Conservation (phyloP, 2,797 vertebrate species). For the Hafferia zeledoni region DNA sequence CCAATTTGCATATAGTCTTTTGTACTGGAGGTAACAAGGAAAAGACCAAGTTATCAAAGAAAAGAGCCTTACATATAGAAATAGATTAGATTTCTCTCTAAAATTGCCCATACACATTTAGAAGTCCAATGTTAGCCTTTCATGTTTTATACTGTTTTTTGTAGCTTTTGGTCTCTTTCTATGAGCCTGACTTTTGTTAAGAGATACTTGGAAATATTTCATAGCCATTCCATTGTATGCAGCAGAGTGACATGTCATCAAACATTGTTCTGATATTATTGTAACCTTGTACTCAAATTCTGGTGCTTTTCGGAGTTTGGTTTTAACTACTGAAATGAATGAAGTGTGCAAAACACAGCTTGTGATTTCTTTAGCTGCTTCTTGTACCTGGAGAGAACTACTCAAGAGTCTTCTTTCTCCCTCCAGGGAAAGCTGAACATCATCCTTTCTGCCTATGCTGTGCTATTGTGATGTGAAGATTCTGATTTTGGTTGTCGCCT, state of each 20-base stretch:
- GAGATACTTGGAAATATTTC: not conserved
- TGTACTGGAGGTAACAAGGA: not conserved
- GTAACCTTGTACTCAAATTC: not conserved
- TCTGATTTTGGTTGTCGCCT: not conserved
- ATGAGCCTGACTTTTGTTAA: not conserved
- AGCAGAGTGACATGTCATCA: not conserved
- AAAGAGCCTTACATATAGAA: not conserved
- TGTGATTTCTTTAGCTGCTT: not conserved
- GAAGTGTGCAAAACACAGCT: not conserved
- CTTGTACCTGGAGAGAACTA: not conserved
- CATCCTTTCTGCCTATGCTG: not conserved
- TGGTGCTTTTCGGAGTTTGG: not conserved
- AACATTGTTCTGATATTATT: not conserved
- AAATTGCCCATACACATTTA: accelerated
- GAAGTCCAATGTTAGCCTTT: not conserved
- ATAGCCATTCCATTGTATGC: not conserved
- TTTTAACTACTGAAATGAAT: not conserved
- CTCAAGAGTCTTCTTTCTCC: not conserved
- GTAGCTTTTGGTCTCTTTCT: not conserved
- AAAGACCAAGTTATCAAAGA: not conserved
- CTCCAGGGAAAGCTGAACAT: not conserved
- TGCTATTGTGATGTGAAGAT: not conserved
- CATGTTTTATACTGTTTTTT: not conserved
- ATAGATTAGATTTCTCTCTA: not conserved
- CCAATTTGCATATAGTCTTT: not conserved